phyloP scores from a whole-genome alignment of 2,888 invertebrate genomes.

The Allophyes oxyacanthae region DNA sequence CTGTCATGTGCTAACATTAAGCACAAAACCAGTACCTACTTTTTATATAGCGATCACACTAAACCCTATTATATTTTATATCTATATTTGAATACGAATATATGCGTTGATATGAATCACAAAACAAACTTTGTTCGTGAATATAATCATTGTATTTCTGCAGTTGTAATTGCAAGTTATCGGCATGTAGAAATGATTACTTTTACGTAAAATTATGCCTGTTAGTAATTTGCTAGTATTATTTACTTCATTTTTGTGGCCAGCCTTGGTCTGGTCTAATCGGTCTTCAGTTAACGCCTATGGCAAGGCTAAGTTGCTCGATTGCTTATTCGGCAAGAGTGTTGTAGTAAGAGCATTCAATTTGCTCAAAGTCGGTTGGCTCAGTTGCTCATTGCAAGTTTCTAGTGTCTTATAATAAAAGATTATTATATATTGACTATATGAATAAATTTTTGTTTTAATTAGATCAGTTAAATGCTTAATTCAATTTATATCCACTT shows the following conservation, averaged over 20 bases:
- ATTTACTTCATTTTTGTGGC: not conserved
- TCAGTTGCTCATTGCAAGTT: not conserved
- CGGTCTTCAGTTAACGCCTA: not conserved
- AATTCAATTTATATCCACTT: conserved; percentile 5
- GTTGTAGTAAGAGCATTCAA: not conserved
- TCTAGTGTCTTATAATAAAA: conserved; percentile 4
- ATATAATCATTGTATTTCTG: conserved; percentile 3
- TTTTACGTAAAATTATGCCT: conserved; percentile 4
- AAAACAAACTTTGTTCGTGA: conserved; percentile 24
- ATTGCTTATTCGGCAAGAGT: conserved; percentile 2
- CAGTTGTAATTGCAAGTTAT: conserved; percentile 18
- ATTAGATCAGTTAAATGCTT: conserved; percentile 23
- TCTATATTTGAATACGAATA: conserved; percentile 29
- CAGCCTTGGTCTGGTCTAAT: not conserved
- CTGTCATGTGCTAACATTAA: too few relatives aligned
- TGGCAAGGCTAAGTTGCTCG: not conserved
- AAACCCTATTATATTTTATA: conserved; percentile 9
- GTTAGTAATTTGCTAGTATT: conserved; percentile 4
- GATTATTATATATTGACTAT: conserved; percentile 4
- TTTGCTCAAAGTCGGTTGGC: not conserved
- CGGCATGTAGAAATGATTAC: conserved; percentile 10
- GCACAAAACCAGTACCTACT: too few relatives aligned
- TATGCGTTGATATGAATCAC: conserved; percentile 1
- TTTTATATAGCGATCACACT: not conserved
- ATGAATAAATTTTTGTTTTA: conserved; percentile 1